phyloP scores from a whole-genome alignment of 2,888 invertebrate genomes.

The Choreutis nemorana region DNA sequence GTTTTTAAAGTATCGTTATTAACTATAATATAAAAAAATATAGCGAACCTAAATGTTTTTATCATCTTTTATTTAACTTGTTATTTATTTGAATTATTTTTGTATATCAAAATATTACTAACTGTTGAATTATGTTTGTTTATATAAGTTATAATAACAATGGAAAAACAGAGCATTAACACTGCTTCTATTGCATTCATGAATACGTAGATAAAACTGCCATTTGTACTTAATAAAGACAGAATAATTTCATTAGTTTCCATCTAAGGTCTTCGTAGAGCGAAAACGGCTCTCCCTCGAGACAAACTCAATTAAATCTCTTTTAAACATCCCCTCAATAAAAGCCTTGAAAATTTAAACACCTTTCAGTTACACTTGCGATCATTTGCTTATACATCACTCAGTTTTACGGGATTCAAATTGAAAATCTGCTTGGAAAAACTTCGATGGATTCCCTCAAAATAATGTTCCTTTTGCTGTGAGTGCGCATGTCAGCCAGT shows the following conservation, averaged over 20 bases:
- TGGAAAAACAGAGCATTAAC: too few relatives aligned
- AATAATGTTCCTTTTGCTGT: background rate
- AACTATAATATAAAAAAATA: too few relatives aligned
- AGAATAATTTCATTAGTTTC: constrained; percentile 50
- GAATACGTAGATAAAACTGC: too few relatives aligned
- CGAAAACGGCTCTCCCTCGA: constrained; percentile 53
- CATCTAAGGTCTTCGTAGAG: constrained; percentile 48
- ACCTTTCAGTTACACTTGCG: constrained; percentile 19
- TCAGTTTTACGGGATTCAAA: too few relatives aligned
- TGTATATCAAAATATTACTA: too few relatives aligned
- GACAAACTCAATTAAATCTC: constrained; percentile 61
- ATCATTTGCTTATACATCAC: background rate
- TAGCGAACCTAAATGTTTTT: too few relatives aligned
- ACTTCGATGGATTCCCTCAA: constrained; percentile 6
- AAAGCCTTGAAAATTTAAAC: constrained; percentile 56
- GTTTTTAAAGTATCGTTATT: too few relatives aligned
- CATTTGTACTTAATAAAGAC: constrained; percentile 36
- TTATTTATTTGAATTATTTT: too few relatives aligned
- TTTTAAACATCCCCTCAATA: constrained; percentile 47
- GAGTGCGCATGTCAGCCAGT: constrained; percentile 54
- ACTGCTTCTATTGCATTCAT: too few relatives aligned
- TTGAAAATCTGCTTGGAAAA: constrained; percentile 4
- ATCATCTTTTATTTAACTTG: too few relatives aligned
- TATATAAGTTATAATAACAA: too few relatives aligned
- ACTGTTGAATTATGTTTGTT: too few relatives aligned